Evolutionary conservation across 2,113 vertebrate species (phyloP), one percentile per base, ranked within the genome.

Genomic region (Thamnophis sirtalis): DNA sequence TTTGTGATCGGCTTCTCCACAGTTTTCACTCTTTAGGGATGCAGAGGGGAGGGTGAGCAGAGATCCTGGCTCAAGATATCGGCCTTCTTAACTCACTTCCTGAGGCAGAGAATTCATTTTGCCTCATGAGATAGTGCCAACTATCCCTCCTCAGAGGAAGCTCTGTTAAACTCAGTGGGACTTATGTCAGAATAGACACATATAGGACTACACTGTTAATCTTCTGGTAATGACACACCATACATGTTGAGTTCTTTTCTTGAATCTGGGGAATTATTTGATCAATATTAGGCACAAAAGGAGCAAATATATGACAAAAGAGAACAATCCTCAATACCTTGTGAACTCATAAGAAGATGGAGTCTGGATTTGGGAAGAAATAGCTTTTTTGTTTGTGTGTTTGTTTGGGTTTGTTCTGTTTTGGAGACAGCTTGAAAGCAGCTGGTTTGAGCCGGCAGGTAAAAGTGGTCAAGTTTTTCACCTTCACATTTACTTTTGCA

Each of bases 401-500:
- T 68, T 68, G 11, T 68, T n/a, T 6, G 13, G 63, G 63, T 33
- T 19, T 26, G 5, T 38, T n/a, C 33, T 87, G 56, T 85, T 90
- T 93, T 93, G 87, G 11, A 88, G 26, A 93, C 26, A 28, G 90
- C 38, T 68, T 93, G 58, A 94, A 95, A 94, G 94, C 94, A 95
- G 92, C 94, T 93, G 89, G 55, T 92, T 96, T 91, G 92, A 92
- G 94, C 98, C 98, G 97, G 97, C 97, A 98, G 97, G 98, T 98
- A 97, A 97, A 93, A 96, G 95, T 94, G 94, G 97, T 95, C 95
- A 97, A 96, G 94, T 97, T 97, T 92, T 98, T 99, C 98, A 98
- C 98, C 98, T 99, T 99, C 98, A 98, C 98, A 97, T 97, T 98
- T 98, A 97, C 96, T 97, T 97, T 96, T 96, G 96, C 97, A 97